Base-by-base conservation (phyloP, 2,113 vertebrate species). In the Notechis scutatus region DNA sequence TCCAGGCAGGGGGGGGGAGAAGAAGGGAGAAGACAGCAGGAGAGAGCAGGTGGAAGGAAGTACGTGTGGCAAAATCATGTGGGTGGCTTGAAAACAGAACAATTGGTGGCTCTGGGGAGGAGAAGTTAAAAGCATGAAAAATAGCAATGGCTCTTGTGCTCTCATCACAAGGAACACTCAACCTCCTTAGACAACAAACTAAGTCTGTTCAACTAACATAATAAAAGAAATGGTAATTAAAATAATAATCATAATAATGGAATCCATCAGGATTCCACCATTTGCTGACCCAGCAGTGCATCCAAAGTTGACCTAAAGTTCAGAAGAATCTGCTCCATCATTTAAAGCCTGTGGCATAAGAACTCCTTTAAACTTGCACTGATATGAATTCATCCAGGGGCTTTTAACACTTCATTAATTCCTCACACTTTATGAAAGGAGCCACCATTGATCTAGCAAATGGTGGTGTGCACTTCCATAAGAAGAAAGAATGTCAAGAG, bases 71-170 rank as follows among this genome's bases (percentile, higher is more conserved):
- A 89, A 56, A 74, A 74, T 24, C 23, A 69, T 56, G 56, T 90
- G 81, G 74, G 81, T 50, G 56, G 88, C 59, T 90, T 87, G 74
- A 86, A 94, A 91, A 54, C 74, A 92, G 88, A 92, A 92, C 93
- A 90, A 86, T 64, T 54, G 91, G 69, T 14, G 23, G 23, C 47
- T 23, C 26, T 81, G 90, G 87, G 57, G 55, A 87, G 24, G 2
- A 56, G 90, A 64, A 69, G 85, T 57, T 9, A 88, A 47, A 87
- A 47, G 39, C 10, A 86, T 45, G n/a, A 90, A 14, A 81, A 42
- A 52, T 54, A 90, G 39, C 89, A 52, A 54, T 4, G 59, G 14
- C 18, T 61, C 74, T 86, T 18, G 12, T 64, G 55, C 7, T 45
- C 55, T 47, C 87, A 88, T 56, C 50, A 29, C 23, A 88, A 88